Evolutionary conservation across 2,113 vertebrate genomes (phyloP).

Genomic region (Aegotheles bennettii): DNA sequence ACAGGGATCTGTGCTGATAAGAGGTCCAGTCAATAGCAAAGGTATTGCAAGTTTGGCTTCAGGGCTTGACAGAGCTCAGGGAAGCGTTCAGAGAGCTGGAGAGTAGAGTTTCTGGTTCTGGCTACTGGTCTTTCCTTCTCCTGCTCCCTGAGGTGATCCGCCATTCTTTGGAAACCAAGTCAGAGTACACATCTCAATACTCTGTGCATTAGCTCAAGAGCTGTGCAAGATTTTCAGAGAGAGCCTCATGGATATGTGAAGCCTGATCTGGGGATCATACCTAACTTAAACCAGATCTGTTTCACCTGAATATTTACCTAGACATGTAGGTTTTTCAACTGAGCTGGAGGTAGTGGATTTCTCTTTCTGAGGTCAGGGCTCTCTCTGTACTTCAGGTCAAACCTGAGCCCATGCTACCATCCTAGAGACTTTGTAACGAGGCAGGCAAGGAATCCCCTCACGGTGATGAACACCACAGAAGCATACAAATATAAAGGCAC

Average conservation of each 20-base stretch:
- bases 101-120: background rate
- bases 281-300: background rate
- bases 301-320: background rate
- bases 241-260: background rate
- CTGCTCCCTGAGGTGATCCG: background rate
- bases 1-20: background rate
- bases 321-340: background rate
- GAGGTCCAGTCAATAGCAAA: background rate
- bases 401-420: background rate
- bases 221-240: background rate
- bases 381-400: background rate
- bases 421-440: background rate
- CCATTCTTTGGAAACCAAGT: background rate
- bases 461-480: background rate
- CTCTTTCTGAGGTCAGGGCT: background rate
- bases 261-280: background rate
- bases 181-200: background rate
- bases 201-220: background rate
- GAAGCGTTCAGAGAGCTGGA: background rate
- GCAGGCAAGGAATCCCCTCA: constrained; percentile 9
- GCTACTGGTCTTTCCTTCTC: background rate
- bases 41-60: background rate
- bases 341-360: background rate
- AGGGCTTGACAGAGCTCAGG: background rate
- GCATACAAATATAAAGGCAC: background rate